Conservation (phyloP, 2,888 invertebrate species). For the Cataglyphis livida region DNA sequence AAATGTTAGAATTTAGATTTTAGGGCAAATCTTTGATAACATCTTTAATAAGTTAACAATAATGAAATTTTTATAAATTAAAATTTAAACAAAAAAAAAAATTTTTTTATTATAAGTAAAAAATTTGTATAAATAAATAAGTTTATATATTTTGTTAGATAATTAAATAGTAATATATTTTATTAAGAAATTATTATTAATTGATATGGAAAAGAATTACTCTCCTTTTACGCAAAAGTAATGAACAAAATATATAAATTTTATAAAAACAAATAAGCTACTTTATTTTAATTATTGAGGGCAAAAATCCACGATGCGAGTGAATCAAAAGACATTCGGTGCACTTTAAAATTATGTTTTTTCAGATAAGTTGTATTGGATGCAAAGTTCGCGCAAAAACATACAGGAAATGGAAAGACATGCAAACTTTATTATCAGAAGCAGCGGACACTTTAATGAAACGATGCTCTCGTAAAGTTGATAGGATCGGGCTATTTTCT, state of each 20-base stretch:
- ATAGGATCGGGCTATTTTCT: background rate
- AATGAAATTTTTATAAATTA: background rate
- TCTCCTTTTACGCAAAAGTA: slow-evolving; percentile 32
- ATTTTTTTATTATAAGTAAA: background rate
- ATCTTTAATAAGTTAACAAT: background rate
- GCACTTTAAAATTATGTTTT: slow-evolving; percentile 43
- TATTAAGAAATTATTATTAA: background rate
- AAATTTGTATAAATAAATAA: background rate
- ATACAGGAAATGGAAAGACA: slow-evolving; percentile 29
- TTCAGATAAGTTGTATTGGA: slow-evolving; percentile 45
- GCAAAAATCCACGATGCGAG: slow-evolving; percentile 24
- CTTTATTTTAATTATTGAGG: background rate
- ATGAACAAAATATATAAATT: background rate
- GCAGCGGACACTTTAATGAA: slow-evolving; percentile 20
- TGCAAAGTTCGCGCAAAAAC: slow-evolving; percentile 10
- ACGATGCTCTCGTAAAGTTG: slow-evolving; percentile 16
- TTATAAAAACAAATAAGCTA: background rate
- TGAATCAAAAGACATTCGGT: background rate
- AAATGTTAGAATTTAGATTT: background rate
- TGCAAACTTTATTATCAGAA: slow-evolving; percentile 39
- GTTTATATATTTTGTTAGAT: background rate
- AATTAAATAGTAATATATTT: background rate
- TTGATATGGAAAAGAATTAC: slow-evolving; percentile 10
- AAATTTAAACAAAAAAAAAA: background rate
- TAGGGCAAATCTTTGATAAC: background rate